These are phyloP conservation scores for Desoria tigrina DNA, from an alignment of 2,888 invertebrate species.

Conservation along the genomic window DNA sequence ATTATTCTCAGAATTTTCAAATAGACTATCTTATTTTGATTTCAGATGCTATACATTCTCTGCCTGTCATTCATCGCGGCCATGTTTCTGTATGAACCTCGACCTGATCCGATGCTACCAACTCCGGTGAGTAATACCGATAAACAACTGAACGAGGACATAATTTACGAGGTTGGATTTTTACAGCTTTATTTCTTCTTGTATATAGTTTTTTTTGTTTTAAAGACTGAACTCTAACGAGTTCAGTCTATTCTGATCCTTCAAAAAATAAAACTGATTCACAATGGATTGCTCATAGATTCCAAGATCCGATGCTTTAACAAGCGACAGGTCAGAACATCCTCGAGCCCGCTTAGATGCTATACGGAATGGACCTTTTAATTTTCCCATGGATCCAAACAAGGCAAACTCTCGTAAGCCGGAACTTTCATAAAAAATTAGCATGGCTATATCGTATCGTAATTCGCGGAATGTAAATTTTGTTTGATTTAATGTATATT, in stretches of 20 bases:
- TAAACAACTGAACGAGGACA: conserved; percentile 25
- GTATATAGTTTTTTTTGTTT: no score
- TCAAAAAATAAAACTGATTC: not conserved
- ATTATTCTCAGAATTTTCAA: not conserved
- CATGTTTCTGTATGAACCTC: conserved; percentile 53
- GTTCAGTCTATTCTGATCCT: no score
- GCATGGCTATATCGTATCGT: no score
- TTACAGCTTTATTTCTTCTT: no score
- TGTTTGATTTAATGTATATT: no score
- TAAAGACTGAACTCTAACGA: no score
- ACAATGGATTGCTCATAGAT: conserved; percentile 19
- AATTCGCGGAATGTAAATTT: no score
- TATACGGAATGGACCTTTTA: conserved; percentile 42
- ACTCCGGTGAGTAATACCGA: conserved; percentile 69
- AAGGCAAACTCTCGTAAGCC: conserved; percentile 50
- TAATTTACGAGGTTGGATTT: conserved; percentile 24
- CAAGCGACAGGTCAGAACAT: conserved; percentile 31
- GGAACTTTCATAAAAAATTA: no score
- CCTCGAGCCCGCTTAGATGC: conserved; percentile 33
- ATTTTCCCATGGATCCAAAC: conserved; percentile 37
- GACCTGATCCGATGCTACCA: conserved; percentile 62
- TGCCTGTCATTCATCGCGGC: conserved; percentile 73
- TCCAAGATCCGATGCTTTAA: conserved; percentile 34
- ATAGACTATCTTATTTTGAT: conserved; percentile 37
- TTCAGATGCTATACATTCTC: conserved; percentile 73